These are phyloP conservation scores for Paralvinella palmiformis DNA, from an alignment of 1,140 invertebrate genomes.

Conservation along the genomic window DNA sequence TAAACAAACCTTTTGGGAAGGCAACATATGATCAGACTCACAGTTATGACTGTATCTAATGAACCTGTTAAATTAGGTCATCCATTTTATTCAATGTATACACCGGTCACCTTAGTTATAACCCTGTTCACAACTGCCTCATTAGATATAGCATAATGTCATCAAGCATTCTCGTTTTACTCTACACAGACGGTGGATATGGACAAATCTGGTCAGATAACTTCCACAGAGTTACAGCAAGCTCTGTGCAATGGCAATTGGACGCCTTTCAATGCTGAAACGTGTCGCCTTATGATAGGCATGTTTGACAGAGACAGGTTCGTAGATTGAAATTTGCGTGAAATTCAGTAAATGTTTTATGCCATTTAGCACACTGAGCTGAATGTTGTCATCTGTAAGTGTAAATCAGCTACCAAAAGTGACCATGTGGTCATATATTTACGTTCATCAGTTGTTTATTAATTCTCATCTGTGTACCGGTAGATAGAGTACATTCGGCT, in stretches of 20 bases:
- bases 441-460: too few species aligned
- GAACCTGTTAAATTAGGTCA: background rate
- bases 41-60: background rate
- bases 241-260: conserved; percentile 49
- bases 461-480: too few species aligned
- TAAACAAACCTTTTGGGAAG: background rate
- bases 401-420: too few species aligned
- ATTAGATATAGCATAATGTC: background rate
- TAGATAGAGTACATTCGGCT: too few species aligned
- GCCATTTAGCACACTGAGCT: too few species aligned
- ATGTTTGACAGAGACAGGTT: conserved; percentile 53
- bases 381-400: too few species aligned
- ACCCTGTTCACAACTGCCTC: background rate
- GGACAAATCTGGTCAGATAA: conserved; percentile 60
- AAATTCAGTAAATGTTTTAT: too few species aligned
- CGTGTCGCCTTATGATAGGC: conserved; percentile 64
- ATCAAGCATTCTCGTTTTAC: background rate
- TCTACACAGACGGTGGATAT: conserved; percentile 64
- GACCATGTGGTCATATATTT: too few species aligned
- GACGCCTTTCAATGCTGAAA: conserved; percentile 48
- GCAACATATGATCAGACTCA: background rate
- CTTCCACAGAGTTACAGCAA: conserved; percentile 41
- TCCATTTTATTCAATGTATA: background rate
- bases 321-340: too few species aligned
- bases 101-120: background rate